Conservation (phyloP, 2,113 vertebrate genomes). For the Mionectes macconnelli region DNA sequence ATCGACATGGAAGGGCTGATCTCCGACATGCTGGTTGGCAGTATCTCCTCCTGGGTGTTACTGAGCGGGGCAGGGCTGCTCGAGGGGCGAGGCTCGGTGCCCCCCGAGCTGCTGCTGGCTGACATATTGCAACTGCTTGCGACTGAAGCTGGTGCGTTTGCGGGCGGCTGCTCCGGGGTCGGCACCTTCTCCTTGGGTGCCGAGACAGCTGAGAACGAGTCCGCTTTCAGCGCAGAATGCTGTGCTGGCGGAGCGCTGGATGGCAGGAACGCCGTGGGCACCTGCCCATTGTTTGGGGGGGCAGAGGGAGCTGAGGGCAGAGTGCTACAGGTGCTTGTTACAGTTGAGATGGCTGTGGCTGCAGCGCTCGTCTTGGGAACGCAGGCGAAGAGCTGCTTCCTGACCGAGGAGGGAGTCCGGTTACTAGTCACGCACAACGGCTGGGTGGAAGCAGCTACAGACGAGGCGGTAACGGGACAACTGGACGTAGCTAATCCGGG, state of each 20-base stretch:
- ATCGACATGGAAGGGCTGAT: constrained; percentile 79
- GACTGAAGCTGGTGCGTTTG: constrained; percentile 47
- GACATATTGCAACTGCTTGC: constrained; percentile 68
- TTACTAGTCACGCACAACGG: constrained; percentile 73
- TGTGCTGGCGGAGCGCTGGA: constrained; percentile 74
- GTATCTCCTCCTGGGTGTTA: constrained; percentile 72
- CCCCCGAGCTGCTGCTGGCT: constrained; percentile 72
- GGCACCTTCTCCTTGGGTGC: constrained; percentile 83
- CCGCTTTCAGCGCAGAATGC: constrained; percentile 80
- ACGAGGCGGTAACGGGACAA: constrained; percentile 74
- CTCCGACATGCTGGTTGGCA: constrained; percentile 73
- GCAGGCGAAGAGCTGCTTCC: constrained; percentile 91
- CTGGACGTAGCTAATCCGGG: constrained; percentile 69
- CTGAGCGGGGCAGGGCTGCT: constrained; percentile 59
- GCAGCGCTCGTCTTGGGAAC: constrained; percentile 83
- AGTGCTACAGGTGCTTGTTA: constrained; percentile 75
- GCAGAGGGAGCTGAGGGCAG: constrained; percentile 74
- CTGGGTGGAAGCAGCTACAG: constrained; percentile 76
- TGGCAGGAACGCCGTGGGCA: constrained; percentile 77
- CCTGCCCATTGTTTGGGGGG: constrained; percentile 68
- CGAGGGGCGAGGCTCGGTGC: constrained; percentile 60
- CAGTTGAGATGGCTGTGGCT: constrained; percentile 73
- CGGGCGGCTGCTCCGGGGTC: constrained; percentile 68
- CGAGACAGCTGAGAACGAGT: constrained; percentile 74
- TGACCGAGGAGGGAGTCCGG: constrained; percentile 89